Percentiles rank a stretch among this genome's conserved stretches.
Evolutionary conservation across 2,113 vertebrate species (phyloP).

Genomic region (Elgaria multicarinata): DNA sequence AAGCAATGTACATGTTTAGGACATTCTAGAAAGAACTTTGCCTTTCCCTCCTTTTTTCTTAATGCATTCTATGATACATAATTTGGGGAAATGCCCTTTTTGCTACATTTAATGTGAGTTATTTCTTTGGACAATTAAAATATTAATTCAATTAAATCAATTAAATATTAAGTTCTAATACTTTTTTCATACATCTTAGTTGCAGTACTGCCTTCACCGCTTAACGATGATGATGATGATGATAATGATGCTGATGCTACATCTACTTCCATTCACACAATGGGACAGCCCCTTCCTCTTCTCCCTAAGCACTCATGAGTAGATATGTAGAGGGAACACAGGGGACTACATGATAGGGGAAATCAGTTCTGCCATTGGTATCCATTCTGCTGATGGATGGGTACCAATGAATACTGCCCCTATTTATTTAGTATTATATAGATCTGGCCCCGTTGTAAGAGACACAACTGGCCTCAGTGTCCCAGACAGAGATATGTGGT

Average conservation of each 20-base stretch:
- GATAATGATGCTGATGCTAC: neutral
- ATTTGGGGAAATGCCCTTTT: neutral
- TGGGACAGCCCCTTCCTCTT: too few relatives aligned
- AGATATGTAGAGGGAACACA: too few relatives aligned
- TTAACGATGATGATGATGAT: neutral
- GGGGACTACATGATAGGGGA: too few relatives aligned
- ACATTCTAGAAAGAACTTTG: neutral
- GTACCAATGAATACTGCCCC: too few relatives aligned
- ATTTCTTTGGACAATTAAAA: neutral
- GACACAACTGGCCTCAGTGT: neutral
- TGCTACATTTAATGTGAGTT: neutral
- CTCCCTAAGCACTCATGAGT: too few relatives aligned
- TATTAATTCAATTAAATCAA: too few relatives aligned
- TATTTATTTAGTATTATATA: neutral
- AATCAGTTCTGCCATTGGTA: too few relatives aligned
- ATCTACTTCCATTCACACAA: too few relatives aligned
- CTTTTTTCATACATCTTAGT: neutral
- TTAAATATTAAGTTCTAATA: neutral
- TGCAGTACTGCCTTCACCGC: neutral
- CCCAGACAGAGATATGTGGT: neutral
- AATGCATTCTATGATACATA: neutral
- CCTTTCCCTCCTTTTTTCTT: neutral
- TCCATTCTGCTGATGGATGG: too few relatives aligned
- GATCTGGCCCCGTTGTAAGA: neutral
- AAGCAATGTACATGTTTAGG: neutral